phyloP scores from a whole-genome alignment of 2,888 invertebrate species.

The Thereva nobilitata region DNA sequence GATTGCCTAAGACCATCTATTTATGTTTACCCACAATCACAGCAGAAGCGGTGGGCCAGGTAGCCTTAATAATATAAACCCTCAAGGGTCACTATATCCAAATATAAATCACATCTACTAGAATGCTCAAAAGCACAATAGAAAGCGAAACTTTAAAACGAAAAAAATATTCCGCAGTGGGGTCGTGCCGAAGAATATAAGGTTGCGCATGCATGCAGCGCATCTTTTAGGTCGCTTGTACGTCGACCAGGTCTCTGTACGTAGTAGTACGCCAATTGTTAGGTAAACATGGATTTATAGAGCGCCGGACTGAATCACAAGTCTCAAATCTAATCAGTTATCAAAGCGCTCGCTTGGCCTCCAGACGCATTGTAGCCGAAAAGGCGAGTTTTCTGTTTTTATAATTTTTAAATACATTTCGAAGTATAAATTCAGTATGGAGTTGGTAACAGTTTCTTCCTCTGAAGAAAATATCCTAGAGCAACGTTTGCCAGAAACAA shows the following conservation, averaged over 20 bases:
- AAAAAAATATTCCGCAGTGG: no score
- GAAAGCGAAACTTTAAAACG: no score
- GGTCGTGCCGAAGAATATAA: no score
- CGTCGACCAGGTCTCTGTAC: background rate
- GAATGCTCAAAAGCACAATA: no score
- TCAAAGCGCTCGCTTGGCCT: slow-evolving; percentile 19
- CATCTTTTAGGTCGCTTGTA: no score
- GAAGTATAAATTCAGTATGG: background rate
- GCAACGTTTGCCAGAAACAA: background rate
- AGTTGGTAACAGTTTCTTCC: slow-evolving; percentile 36
- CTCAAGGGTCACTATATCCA: no score
- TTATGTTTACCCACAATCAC: no score
- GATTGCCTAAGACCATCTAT: no score
- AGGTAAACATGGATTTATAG: slow-evolving; percentile 6
- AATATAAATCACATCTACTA: no score
- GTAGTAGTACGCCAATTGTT: slow-evolving; percentile 25
- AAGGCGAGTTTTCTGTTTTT: background rate
- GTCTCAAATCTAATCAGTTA: slow-evolving; percentile 39
- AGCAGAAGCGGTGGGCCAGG: no score
- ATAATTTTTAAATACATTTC: background rate
- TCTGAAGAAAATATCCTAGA: slow-evolving; percentile 8
- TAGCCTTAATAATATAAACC: no score
- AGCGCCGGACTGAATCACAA: background rate
- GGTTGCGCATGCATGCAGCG: no score
- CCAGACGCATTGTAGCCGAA: background rate